A percentile compares a stretch with the other conserved stretches of the same genome.
These are phyloP conservation scores for Nibea albiflora DNA, from an alignment of 2,113 vertebrate genomes.

Conservation along the genomic window DNA sequence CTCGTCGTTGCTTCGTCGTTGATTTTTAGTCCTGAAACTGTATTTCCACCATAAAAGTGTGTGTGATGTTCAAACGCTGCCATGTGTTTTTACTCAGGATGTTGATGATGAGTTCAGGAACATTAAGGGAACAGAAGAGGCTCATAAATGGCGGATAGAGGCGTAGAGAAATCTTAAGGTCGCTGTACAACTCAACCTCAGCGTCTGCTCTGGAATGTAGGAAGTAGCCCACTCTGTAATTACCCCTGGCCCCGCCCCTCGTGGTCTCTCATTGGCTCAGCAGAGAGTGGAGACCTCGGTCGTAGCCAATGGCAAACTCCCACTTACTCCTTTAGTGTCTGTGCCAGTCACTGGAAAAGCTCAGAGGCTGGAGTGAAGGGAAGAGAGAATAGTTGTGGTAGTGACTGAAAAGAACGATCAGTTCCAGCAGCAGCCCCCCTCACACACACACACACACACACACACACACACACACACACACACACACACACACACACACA, in stretches of 20 bases:
- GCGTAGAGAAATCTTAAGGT: slow-evolving; percentile 24
- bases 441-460: background rate
- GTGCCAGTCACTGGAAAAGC: slow-evolving; percentile 64
- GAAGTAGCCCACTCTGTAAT: slow-evolving; percentile 78
- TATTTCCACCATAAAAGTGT: background rate
- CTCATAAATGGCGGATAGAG: slow-evolving; percentile 5
- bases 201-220: slow-evolving; percentile 74
- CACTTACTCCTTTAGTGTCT: slow-evolving; percentile 28
- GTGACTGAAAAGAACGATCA: slow-evolving; percentile 64
- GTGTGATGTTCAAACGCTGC: background rate
- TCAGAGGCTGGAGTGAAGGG: slow-evolving; percentile 58
- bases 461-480: background rate
- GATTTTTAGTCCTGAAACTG: background rate
- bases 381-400: slow-evolving; percentile 62
- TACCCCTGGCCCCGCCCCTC: slow-evolving; percentile 48
- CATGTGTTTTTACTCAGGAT: background rate
- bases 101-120: background rate
- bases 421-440: slow-evolving; percentile 39
- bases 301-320: slow-evolving; percentile 41
- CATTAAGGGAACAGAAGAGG: background rate
- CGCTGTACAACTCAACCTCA: slow-evolving; percentile 44
- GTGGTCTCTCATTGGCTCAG: slow-evolving; percentile 50
- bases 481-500: background rate
- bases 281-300: background rate
- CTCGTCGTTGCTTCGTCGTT: background rate